Base-by-base conservation (phyloP, 1,140 invertebrate species). In the Frieseomelitta varia region DNA sequence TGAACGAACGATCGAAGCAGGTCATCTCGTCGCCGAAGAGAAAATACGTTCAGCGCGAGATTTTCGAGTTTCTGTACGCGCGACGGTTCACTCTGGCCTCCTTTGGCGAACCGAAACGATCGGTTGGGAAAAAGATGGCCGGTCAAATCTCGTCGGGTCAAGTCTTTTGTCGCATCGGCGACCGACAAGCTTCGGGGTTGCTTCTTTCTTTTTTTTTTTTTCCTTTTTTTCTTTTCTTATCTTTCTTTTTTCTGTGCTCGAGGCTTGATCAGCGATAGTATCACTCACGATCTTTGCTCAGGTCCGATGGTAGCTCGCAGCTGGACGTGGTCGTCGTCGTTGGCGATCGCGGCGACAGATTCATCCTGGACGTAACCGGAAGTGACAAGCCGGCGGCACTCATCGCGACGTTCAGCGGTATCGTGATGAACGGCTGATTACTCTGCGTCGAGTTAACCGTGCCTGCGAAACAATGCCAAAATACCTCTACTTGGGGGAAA, bases 381-480 rank as follows among this genome's bases (percentile, higher is more conserved):
- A 94, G 85, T 73, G 93, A 93, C 65, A 94, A 78, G 77, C 93
- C 93, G 10, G 93, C 92, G 75, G 93, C 93, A 69, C 89, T 93
- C 93, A 94, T 94, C 88, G 93, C 92, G 53, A 94, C 93, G 87
- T 93, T 94, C 85, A 94, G 87, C 72, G 94, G 94, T 91, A 94
- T 94, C 87, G 94, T 94, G 91, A 94, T 94, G 87, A 94, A 94
- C 88, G 93, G 93, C 82, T 93, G 93, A 90, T 91, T 94, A 69
- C 87, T 88, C 85, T 94, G 93, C 78, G 91, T 90, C 69, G 93
- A 91, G 89, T 92, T 94, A 51, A 91, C 88, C 58, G 88, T 87
- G 79, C 89, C 91, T 93, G 82, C 55, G 87, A 90, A 81, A 71
- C 78, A 74, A 84, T 80, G 51, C 83, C 24, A 73, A 74, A 73